These are phyloP conservation scores for Octonoba sinensis DNA, from an alignment of 2,888 invertebrate genomes.

Conservation along the genomic window DNA sequence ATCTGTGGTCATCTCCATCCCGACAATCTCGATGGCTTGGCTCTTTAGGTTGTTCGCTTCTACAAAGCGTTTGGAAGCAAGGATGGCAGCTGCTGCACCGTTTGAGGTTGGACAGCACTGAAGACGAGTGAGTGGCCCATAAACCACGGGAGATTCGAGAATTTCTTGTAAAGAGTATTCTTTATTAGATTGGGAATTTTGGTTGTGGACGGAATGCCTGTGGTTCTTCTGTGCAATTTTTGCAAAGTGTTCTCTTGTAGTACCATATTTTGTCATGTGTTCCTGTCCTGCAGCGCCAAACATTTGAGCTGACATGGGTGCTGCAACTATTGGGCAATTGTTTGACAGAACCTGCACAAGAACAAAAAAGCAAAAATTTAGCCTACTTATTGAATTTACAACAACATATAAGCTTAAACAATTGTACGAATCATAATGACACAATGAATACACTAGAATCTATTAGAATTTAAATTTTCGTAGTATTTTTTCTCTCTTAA, in stretches of 20 bases:
- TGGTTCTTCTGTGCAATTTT: constrained; percentile 99
- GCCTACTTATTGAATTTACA: too few species aligned
- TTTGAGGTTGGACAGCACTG: constrained; percentile 99
- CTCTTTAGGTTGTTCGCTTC: constrained; percentile 83
- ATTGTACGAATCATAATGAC: too few species aligned
- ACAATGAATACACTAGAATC: too few species aligned
- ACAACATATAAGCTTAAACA: too few species aligned
- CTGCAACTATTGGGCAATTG: constrained; percentile 81
- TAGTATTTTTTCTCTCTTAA: too few species aligned
- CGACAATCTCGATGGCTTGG: constrained; percentile 94
- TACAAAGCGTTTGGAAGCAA: constrained; percentile 93
- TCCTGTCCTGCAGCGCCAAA: constrained; percentile 97
- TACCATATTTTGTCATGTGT: constrained; percentile 96
- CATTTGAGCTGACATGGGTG: constrained; percentile 93
- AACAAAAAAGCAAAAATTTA: neutral
- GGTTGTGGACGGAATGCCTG: constrained; percentile 95
- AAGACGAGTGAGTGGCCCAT: constrained; percentile 92
- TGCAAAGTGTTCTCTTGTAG: constrained; percentile 91
- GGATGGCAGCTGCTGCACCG: constrained; percentile 93
- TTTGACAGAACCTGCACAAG: constrained; percentile 78
- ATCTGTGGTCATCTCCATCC: constrained; percentile 97
- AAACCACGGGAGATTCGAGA: constrained; percentile 82
- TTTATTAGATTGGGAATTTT: constrained; percentile 93
- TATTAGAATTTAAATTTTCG: too few species aligned
- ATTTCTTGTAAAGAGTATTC: constrained; percentile 94